These are phyloP conservation scores for Lagorchestes hirsutus DNA, from an alignment of 2,797 vertebrate species.

Conservation along the genomic window DNA sequence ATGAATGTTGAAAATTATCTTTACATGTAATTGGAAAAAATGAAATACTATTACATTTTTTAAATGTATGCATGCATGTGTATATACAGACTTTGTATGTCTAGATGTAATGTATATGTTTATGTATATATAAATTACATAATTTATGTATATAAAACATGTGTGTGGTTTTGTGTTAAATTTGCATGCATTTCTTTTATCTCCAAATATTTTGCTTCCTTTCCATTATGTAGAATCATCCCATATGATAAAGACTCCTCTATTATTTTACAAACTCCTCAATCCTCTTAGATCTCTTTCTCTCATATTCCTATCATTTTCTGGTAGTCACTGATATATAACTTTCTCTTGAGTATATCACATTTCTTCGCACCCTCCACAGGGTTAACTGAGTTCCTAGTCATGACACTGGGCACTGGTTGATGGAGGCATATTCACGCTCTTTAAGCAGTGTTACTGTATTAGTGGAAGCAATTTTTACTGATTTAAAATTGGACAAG, in stretches of 20 bases:
- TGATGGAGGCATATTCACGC: not conserved
- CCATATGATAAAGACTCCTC: not conserved
- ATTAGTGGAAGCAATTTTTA: not conserved
- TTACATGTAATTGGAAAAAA: not conserved
- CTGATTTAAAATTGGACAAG: not conserved
- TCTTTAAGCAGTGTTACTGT: not conserved
- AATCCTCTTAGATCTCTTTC: not conserved
- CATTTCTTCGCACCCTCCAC: not conserved
- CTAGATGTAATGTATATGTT: not conserved
- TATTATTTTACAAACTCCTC: not conserved
- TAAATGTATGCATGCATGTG: not conserved
- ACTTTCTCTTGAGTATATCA: not conserved
- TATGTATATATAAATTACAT: not conserved
- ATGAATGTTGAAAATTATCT: not conserved
- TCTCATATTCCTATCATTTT: not conserved
- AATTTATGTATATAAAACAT: not conserved
- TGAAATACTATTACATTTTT: not conserved
- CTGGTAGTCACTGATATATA: not conserved
- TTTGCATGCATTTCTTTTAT: not conserved
- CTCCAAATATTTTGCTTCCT: not conserved
- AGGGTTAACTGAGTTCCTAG: not conserved
- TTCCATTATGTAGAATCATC: not conserved
- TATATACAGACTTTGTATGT: not conserved
- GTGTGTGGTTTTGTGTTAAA: not conserved
- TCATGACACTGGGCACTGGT: not conserved